Evolutionary conservation across 35 echinoderm and acorn worm species (phyloP).

Genomic region (Apostichopus japonicus): DNA sequence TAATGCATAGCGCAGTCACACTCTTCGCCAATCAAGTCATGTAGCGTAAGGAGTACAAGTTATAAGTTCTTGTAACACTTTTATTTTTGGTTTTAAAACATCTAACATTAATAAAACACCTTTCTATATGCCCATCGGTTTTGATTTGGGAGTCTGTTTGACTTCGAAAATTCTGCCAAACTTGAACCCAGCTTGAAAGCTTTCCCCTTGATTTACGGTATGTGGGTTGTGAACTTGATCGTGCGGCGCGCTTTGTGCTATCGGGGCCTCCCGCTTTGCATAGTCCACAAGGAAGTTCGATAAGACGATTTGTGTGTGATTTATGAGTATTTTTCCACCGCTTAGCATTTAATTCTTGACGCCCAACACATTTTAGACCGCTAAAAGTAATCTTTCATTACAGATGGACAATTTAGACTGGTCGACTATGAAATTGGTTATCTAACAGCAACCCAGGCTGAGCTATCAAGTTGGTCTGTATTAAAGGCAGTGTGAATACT

Average conservation of each 20-base stretch:
- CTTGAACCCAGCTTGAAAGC: conserved; percentile 46
- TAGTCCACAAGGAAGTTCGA: not conserved
- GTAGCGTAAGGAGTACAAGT: not conserved
- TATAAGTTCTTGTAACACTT: not conserved
- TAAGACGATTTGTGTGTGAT: conserved; percentile 2
- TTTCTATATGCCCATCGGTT: conserved; percentile 8
- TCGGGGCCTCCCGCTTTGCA: conserved; percentile 34
- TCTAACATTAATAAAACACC: conserved; percentile 19
- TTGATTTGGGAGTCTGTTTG: conserved; percentile 46
- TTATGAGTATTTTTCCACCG: conserved; percentile 27
- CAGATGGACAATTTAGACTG: not conserved
- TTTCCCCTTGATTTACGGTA: conserved; percentile 15
- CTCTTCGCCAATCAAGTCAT: not conserved
- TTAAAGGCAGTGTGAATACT: too few relatives aligned
- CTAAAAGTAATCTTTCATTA: conserved; percentile 41
- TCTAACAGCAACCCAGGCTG: too few relatives aligned
- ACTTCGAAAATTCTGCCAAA: conserved; percentile 20
- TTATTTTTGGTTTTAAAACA: conserved; percentile 16
- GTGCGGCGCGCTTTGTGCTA: conserved; percentile 44
- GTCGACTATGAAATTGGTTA: not conserved
- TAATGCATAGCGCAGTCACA: not conserved
- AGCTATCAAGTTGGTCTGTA: too few relatives aligned
- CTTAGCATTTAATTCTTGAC: conserved; percentile 32
- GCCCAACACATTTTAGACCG: conserved; percentile 36
- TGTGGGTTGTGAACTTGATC: conserved; percentile 40